Conservation (phyloP, 2,888 invertebrate species). For the Lithophane ornitopus region DNA sequence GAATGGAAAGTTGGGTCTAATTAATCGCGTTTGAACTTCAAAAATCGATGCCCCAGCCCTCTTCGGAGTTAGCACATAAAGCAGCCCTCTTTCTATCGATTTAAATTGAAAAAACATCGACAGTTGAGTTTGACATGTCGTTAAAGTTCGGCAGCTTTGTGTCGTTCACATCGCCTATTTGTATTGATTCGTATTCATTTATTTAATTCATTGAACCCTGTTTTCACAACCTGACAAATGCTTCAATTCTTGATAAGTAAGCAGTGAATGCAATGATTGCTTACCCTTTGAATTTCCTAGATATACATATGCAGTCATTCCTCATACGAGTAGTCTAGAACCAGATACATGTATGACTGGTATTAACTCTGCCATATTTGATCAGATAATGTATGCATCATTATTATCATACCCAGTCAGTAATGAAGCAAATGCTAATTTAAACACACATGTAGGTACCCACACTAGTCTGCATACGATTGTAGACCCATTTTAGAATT, state of each 20-base stretch:
- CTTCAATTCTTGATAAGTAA: conserved; percentile 49
- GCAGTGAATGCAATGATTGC: conserved; percentile 47
- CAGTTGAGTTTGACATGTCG: conserved; percentile 73
- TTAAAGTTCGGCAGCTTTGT: conserved; percentile 70
- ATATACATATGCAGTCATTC: conserved; percentile 21
- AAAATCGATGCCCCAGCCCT: conserved; percentile 66
- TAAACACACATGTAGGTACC: conserved; percentile 8
- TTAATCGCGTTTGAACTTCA: conserved; percentile 82
- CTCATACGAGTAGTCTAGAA: conserved; percentile 27
- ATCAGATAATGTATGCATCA: conserved; percentile 43
- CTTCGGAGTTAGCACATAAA: conserved; percentile 69
- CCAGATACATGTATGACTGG: conserved; percentile 40
- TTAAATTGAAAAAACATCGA: conserved; percentile 87
- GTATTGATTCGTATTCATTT: conserved; percentile 77
- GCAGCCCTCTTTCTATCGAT: conserved; percentile 78
- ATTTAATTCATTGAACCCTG: conserved; percentile 71
- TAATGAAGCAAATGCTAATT: conserved; percentile 52
- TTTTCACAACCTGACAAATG: conserved; percentile 64
- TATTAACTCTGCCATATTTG: conserved; percentile 58
- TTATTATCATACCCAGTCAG: conserved; percentile 42
- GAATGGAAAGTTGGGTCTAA: conserved; percentile 71
- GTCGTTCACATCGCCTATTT: conserved; percentile 74
- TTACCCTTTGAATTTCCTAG: conserved; percentile 46
- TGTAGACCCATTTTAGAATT: neutral
- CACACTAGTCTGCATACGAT: neutral